Evolutionary conservation across 2,797 vertebrate genomes (phyloP), one percentile per base, ranked within the genome.

Genomic region (Phataginus tricuspis): DNA sequence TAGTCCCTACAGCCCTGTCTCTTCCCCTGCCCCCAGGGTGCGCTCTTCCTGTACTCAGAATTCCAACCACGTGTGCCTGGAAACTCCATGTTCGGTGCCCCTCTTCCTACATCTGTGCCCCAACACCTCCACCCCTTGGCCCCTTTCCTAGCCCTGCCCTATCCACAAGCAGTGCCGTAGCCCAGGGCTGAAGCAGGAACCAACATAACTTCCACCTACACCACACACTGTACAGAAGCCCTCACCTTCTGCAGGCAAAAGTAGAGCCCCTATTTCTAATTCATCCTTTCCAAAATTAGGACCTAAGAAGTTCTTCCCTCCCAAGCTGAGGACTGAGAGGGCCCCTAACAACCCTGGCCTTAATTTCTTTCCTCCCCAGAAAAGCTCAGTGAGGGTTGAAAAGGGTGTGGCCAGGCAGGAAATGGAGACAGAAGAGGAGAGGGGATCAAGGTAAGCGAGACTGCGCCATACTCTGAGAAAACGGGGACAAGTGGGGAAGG

Each of bases 251-350:
- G 31, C 57, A 92, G 45, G 45, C 8, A 66, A n/a, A 91, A 91
- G 31, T 25, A n/a, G 51, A 90, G 21, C 4, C 27, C 15, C 51
- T 78, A 2, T 74, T 95, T 94, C 69, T 94, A 94, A 93, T 3
- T 15, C 57, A 83, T 42, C 6, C 34, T 90, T 89, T 75, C 55
- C 63, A 51, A 92, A 96, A 89, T n/a, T 59, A 86, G 77, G 66
- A 91, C 42, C 82, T 45, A 71, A 95, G 25, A 68, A 77, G 39
- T 88, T 92, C n/a, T 79, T 78, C 61, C 13, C 39, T 96, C 37
- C 86, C 49, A 57, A n/a, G 10, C 4, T 71, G 53, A 85, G 69
- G 63, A 25, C 15, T 19, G 23, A 63, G 64, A 39, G 19, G 42
- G 27, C 42, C 31, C 45, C 7, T 8, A 25, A 39, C 25, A 31